phyloP scores from a whole-genome alignment of 1,140 invertebrate species.

The Nasonia giraulti region DNA sequence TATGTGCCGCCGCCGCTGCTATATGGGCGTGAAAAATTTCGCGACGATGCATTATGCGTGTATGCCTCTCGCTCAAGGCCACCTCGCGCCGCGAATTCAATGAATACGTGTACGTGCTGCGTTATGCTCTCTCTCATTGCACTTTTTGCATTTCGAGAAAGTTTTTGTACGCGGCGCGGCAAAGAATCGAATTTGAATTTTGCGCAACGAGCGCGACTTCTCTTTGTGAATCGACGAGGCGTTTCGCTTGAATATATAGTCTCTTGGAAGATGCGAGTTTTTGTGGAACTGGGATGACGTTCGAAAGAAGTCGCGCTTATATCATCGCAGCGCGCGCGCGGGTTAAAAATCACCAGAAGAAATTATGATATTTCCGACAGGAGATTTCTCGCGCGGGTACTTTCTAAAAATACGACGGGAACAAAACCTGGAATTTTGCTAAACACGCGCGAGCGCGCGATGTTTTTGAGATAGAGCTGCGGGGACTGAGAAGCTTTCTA shows the following conservation, averaged over 20 bases:
- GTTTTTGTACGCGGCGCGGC: no score
- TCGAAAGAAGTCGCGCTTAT: neutral
- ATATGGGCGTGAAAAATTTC: conserved; percentile 32
- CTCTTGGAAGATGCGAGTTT: neutral
- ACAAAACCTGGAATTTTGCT: neutral
- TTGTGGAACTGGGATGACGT: neutral
- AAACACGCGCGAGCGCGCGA: neutral
- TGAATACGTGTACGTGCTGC: neutral
- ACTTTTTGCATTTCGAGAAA: no score
- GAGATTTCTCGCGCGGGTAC: neutral
- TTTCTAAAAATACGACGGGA: neutral
- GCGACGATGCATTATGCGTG: neutral
- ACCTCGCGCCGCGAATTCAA: neutral
- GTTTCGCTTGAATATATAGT: neutral
- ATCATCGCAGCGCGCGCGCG: no score
- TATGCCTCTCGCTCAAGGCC: neutral
- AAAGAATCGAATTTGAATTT: neutral
- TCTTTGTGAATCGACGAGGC: neutral
- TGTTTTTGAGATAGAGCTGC: neutral
- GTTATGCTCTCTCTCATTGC: no score
- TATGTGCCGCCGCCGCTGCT: neutral
- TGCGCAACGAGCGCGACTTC: neutral
- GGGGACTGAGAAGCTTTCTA: neutral
- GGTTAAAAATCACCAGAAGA: neutral
- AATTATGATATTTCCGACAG: neutral